A percentile compares a stretch with the other conserved stretches of the same genome.
These are phyloP conservation scores for Leptinotarsa texana DNA, from an alignment of 1,140 invertebrate genomes.

Conservation along the genomic window DNA sequence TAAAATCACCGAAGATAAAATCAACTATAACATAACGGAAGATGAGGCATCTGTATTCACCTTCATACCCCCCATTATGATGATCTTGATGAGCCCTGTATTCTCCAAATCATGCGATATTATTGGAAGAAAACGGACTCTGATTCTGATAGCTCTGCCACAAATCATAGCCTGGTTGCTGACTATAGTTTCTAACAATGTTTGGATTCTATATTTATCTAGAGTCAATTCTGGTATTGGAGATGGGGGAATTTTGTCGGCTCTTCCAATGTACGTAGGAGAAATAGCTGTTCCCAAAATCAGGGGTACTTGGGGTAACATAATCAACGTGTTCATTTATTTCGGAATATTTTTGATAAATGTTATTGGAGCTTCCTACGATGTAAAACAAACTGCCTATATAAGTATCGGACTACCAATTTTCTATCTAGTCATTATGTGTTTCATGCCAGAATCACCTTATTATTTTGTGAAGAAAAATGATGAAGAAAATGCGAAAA, in stretches of 20 bases:
- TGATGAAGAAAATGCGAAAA: conserved; percentile 47
- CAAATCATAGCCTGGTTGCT: conserved; percentile 13
- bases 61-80: not conserved
- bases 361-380: conserved; percentile 47
- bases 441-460: conserved; percentile 49
- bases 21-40: conserved; percentile 33
- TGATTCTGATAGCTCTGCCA: conserved; percentile 33
- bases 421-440: not conserved
- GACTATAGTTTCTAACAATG: conserved; percentile 29
- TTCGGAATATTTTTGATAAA: conserved; percentile 59
- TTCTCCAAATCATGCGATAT: conserved; percentile 33
- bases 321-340: conserved; percentile 57
- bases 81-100: conserved; percentile 24
- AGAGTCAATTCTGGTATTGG: conserved; percentile 43
- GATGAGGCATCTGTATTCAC: conserved; percentile 26
- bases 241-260: conserved; percentile 43
- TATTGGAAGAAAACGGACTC: conserved; percentile 39
- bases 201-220: conserved; percentile 37
- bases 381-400: conserved; percentile 30
- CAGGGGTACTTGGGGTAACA: conserved; percentile 62
- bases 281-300: conserved; percentile 69
- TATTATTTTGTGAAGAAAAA: conserved; percentile 41
- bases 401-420: conserved; percentile 16
- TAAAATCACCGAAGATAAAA: conserved; percentile 31
- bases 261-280: conserved; percentile 63